Conservation (phyloP, 2,888 invertebrate genomes). For the Bombylius major region DNA sequence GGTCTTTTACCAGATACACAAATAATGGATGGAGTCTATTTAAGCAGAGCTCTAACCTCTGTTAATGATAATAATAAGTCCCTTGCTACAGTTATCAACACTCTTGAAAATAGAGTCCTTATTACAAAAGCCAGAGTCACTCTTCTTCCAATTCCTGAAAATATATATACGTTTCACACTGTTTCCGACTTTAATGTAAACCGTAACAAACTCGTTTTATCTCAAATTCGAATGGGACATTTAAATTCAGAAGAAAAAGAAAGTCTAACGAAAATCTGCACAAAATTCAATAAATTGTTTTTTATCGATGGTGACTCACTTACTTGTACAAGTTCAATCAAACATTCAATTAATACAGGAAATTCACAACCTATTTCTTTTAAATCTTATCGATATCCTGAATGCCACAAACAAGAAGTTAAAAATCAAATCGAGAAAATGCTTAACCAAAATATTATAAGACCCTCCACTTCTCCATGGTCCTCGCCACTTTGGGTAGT, state of each 20-base stretch:
- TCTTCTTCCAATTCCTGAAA: not conserved
- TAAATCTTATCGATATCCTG: conserved; percentile 8
- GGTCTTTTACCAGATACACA: not conserved
- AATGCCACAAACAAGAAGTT: conserved; percentile 7
- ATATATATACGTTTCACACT: not conserved
- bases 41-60: not conserved
- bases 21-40: not conserved
- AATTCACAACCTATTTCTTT: not conserved
- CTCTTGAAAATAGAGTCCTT: not conserved
- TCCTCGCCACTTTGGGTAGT: conserved; percentile 15
- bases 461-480: conserved; percentile 4
- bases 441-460: conserved; percentile 1
- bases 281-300: conserved; percentile 7
- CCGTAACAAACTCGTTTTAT: not conserved
- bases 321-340: conserved; percentile 1
- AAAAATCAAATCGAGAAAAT: not conserved
- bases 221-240: conserved; percentile 8
- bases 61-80: not conserved
- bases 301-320: conserved; percentile 4
- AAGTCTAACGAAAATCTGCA: conserved; percentile 1
- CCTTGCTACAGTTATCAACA: not conserved
- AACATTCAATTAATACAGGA: conserved; percentile 3
- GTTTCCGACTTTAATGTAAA: not conserved
- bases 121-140: not conserved
- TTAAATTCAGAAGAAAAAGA: conserved; percentile 18